Percentiles rank a stretch among this genome's conserved stretches.
phyloP scores from a whole-genome alignment of 2,888 invertebrate genomes.

The Lamellibrachia satsuma region DNA sequence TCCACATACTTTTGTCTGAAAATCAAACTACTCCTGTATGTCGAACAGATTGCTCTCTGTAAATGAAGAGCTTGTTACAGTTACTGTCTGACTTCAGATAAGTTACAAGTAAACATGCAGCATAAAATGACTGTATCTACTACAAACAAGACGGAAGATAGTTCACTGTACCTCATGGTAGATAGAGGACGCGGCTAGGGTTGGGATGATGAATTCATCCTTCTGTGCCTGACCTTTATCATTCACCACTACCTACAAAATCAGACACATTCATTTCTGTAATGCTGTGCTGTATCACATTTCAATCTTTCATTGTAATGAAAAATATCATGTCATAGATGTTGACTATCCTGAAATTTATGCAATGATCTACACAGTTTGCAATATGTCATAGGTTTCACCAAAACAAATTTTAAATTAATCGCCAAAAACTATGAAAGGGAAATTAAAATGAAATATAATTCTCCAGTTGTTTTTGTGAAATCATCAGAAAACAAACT shows the following conservation, averaged over 20 bases:
- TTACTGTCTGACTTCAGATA: background rate
- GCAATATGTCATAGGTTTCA: background rate
- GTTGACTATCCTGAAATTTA: background rate
- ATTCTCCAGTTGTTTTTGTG: no score
- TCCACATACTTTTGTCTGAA: no score
- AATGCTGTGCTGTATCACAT: background rate
- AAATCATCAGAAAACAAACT: no score
- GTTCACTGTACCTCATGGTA: conserved; percentile 78
- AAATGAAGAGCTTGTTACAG: background rate
- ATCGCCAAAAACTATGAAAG: background rate
- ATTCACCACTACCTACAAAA: conserved; percentile 78
- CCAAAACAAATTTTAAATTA: background rate
- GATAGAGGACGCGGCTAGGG: conserved; percentile 88
- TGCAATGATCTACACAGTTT: background rate
- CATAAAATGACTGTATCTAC: background rate
- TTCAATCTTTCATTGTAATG: background rate
- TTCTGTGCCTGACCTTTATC: conserved; percentile 79
- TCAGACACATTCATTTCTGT: background rate
- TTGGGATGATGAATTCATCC: conserved; percentile 85
- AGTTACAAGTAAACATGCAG: background rate
- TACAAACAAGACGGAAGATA: background rate
- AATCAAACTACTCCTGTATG: no score
- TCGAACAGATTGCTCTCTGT: background rate
- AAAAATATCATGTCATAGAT: background rate
- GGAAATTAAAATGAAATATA: background rate